Conservation (phyloP, 2,888 invertebrate species). For the Pammene fasciana region DNA sequence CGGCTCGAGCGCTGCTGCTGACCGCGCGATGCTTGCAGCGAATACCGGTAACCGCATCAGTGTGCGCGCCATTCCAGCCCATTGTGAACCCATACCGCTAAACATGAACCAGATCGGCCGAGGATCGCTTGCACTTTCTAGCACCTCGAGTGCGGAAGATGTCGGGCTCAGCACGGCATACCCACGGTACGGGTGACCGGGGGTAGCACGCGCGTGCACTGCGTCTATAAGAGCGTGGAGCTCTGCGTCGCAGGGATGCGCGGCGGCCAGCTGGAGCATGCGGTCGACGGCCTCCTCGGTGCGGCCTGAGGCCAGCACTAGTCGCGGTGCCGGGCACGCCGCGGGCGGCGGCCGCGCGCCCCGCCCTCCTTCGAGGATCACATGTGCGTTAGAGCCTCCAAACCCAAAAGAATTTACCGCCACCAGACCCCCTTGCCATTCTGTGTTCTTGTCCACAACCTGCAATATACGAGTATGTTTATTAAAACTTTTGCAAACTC, state of each 20-base stretch:
- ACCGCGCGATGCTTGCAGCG: conserved; percentile 89
- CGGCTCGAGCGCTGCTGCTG: conserved; percentile 89
- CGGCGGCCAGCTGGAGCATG: conserved; percentile 85
- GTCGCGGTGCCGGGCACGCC: conserved; percentile 80
- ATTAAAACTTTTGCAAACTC: too few relatives aligned
- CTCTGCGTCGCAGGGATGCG: conserved; percentile 86
- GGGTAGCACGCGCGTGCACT: conserved; percentile 87
- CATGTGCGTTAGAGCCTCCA: conserved; percentile 97
- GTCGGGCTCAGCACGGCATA: conserved; percentile 86
- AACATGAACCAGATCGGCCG: conserved; percentile 98
- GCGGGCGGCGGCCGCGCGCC: conserved; percentile 82
- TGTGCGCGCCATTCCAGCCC: conserved; percentile 96
- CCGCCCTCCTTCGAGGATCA: conserved; percentile 92
- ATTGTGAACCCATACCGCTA: conserved; percentile 99
- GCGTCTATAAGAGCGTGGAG: conserved; percentile 90
- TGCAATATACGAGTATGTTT: conserved; percentile 50
- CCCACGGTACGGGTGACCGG: conserved; percentile 92
- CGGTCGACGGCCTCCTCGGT: conserved; percentile 89
- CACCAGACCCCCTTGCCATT: conserved; percentile 95
- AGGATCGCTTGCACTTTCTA: conserved; percentile 80
- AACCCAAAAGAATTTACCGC: conserved; percentile 99
- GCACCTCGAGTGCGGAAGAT: conserved; percentile 14
- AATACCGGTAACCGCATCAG: conserved; percentile 93
- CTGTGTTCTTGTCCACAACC: conserved; percentile 91
- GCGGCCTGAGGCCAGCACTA: conserved; percentile 92